Percentiles rank a stretch among this genome's conserved stretches.
phyloP scores from a whole-genome alignment of 2,797 vertebrate species.

The Hafferia zeledoni region DNA sequence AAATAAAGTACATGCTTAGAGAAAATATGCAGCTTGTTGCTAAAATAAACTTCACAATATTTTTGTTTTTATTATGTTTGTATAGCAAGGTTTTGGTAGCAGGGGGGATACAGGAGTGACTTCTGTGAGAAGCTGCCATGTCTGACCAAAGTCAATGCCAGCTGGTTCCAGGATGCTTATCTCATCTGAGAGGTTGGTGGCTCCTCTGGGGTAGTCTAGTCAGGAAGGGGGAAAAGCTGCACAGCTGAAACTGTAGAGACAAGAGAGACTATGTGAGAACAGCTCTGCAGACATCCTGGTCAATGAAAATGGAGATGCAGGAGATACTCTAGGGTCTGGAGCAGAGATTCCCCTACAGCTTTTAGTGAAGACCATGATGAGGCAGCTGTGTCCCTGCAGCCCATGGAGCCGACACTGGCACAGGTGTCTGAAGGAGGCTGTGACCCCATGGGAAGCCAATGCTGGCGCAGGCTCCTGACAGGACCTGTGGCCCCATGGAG shows the following conservation, averaged over 20 bases:
- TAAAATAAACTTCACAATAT: neutral
- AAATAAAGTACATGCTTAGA: neutral
- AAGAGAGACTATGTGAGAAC: neutral
- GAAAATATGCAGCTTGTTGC: neutral
- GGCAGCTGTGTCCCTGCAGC: neutral
- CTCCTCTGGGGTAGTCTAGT: neutral
- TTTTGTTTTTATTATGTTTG: neutral
- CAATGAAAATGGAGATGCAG: neutral
- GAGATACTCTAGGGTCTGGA: neutral
- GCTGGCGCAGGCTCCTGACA: neutral
- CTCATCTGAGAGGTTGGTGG: rapidly evolving
- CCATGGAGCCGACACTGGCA: rapidly evolving
- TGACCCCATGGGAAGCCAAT: neutral
- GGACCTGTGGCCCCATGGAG: too few species aligned
- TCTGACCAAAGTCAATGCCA: neutral
- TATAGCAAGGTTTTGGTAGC: neutral
- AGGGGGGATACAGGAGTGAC: neutral
- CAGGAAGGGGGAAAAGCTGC: neutral
- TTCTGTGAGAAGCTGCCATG: neutral
- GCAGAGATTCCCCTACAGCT: neutral
- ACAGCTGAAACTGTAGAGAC: neutral
- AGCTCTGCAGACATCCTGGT: neutral
- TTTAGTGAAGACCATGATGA: neutral
- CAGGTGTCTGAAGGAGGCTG: neutral
- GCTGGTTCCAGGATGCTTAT: neutral